Percentiles rank a stretch among this genome's conserved stretches.
Conservation (phyloP, 2,113 vertebrate species). For the Ictidomys tridecemlineatus region DNA sequence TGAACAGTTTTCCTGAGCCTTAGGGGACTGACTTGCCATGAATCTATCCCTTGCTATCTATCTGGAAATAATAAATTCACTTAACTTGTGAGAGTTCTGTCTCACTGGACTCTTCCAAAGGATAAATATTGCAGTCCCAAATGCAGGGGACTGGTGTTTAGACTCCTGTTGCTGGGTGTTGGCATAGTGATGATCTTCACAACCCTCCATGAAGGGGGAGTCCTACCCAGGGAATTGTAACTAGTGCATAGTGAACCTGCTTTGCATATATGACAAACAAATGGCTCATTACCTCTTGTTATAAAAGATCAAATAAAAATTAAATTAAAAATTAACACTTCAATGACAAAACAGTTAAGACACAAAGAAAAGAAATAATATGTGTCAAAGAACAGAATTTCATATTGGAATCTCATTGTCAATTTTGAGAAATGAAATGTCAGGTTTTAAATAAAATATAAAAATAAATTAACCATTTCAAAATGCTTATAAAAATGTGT, state of each 20-base stretch:
- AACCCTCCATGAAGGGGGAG: too few species aligned
- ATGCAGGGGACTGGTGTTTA: background rate
- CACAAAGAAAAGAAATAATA: background rate
- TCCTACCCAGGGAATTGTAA: background rate
- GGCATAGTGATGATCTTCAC: background rate
- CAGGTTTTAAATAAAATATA: slow-evolving; percentile 15
- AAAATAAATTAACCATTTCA: background rate
- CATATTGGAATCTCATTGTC: background rate
- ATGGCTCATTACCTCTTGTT: background rate
- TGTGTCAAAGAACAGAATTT: background rate
- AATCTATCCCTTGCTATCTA: background rate
- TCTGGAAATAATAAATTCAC: background rate
- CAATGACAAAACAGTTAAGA: background rate
- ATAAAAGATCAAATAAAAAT: background rate
- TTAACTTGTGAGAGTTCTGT: background rate
- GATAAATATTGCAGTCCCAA: background rate
- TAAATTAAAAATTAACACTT: background rate
- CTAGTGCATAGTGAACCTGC: background rate
- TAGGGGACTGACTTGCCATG: background rate
- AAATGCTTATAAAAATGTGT: background rate
- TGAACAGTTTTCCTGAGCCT: background rate
- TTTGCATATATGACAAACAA: background rate
- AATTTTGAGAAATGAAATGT: background rate
- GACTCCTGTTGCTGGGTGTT: background rate
- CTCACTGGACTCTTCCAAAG: background rate